A percentile compares a stretch with the other conserved stretches of the same genome.
Conservation (phyloP, 1,140 invertebrate species). For the Dinoponera quadriceps region DNA sequence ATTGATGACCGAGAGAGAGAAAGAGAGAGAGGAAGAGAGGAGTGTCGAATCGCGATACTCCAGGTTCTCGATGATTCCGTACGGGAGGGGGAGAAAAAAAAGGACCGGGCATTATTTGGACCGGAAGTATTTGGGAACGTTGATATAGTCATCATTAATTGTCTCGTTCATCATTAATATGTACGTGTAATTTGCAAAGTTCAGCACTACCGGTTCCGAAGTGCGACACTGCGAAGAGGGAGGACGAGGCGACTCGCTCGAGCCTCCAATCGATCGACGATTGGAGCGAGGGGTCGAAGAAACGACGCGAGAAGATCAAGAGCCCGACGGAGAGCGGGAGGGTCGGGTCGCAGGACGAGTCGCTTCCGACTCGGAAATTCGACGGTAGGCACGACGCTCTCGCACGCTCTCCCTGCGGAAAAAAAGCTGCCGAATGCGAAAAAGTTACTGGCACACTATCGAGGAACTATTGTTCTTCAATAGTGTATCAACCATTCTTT, state of each 20-base stretch:
- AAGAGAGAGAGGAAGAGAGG: too few species aligned
- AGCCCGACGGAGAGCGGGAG: constrained; percentile 16
- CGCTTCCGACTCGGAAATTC: neutral
- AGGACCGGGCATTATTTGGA: too few species aligned
- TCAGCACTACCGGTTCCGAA: constrained; percentile 58
- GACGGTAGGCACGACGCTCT: too few species aligned
- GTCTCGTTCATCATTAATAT: neutral
- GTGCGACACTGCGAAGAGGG: constrained; percentile 30
- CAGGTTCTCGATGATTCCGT: too few species aligned
- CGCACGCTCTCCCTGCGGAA: too few species aligned
- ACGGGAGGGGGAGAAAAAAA: too few species aligned
- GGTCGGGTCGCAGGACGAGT: constrained; percentile 33
- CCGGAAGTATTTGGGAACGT: too few species aligned
- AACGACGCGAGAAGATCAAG: constrained; percentile 24
- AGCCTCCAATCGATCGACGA: constrained; percentile 33
- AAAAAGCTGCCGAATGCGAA: too few species aligned
- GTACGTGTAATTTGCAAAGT: constrained; percentile 61
- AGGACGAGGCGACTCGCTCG: neutral
- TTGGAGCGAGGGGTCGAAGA: constrained; percentile 49
- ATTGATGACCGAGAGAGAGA: neutral
- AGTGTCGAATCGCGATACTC: neutral
- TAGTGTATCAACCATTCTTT: too few species aligned
- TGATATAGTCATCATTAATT: too few species aligned
- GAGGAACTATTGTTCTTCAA: too few species aligned
- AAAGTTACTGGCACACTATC: too few species aligned